Evolutionary conservation across 2,888 invertebrate species (phyloP), one percentile per base, ranked within the genome.

Genomic region (Ennomos erosarius): DNA sequence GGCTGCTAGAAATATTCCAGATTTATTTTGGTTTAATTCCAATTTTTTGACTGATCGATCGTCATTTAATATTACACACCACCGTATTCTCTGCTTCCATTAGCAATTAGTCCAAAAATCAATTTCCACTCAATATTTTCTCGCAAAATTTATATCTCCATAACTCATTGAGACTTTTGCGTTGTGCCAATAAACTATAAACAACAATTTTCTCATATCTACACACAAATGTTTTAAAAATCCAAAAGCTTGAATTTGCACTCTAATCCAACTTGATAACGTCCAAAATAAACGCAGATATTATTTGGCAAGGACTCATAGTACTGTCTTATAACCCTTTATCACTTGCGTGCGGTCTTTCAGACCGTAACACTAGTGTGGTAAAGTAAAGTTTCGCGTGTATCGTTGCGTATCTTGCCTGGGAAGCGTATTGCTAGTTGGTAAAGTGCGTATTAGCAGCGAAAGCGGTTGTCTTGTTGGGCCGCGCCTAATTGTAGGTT

Each of bases 401-500:
- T 47, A 34, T 46, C 26, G 39, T 54, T 47, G 10, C 37, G 34
- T 55, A 16, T 47, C 42, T 13, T 40, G 53, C 45, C 36, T 38
- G 50, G 40, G 10, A 69, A 73, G 78, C 74, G 78, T 79, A 83
- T 52, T 50, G 85, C 88, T 89, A 89, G 90, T 79, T 83, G 81
- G 83, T 79, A 76, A 77, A 85, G 85, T 86, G 85, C 84, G 83
- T 89, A 89, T 90, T 89, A 90, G 84, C 82, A 74, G 76, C 74
- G 73, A 69, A 65, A 65, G 66, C 77, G 74, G 74, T 82, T 76
- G 77, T 87, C 82, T 85, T 87, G 84, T 87, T 88, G 84, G 79
- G 64, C 67, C 72, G 74, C 75, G 75, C 81, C 87, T 92, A 92
- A 92, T 92, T 92, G 90, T 87, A 90, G 91, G 90, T 84, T 88